Percentiles rank a stretch among this genome's conserved stretches.
Conservation (phyloP, 2,797 vertebrate genomes). For the Ambastaia sidthimunki region DNA sequence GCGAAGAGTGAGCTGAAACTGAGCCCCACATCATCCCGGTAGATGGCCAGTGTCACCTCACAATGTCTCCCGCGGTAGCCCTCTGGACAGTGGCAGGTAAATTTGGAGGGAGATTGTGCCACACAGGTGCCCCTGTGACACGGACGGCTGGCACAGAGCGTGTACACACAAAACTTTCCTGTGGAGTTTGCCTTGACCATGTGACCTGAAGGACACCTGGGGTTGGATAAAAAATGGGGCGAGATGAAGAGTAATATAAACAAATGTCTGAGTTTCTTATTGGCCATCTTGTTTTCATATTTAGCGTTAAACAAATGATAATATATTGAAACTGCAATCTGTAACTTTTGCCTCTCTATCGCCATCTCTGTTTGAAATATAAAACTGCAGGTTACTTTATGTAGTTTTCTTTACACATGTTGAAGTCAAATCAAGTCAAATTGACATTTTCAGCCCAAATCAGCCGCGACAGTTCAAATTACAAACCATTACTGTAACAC, state of each 20-base stretch:
- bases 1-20: conserved; percentile 91
- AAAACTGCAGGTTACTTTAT: no score
- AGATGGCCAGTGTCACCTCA: conserved; percentile 83
- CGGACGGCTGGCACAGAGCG: conserved; percentile 81
- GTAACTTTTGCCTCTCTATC: no score
- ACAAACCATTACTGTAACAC: no score
- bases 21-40: conserved; percentile 84
- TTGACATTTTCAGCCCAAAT: no score
- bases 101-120: conserved; percentile 82
- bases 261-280: conserved; percentile 1
- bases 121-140: conserved; percentile 88
- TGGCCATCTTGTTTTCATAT: no score
- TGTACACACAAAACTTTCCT: conserved; percentile 82
- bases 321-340: no score
- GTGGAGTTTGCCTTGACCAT: conserved; percentile 83
- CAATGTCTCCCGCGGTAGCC: conserved; percentile 85
- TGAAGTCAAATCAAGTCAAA: no score
- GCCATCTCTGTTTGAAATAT: no score
- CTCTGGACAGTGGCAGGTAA: conserved; percentile 86
- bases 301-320: no score
- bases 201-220: conserved; percentile 86
- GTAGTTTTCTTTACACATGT: no score
- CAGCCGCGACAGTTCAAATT: no score
- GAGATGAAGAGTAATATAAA: conserved; percentile 7
- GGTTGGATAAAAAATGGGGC: conserved; percentile 20